These are phyloP conservation scores for Lasioglossum villosulum DNA, from an alignment of 2,888 invertebrate genomes.

Conservation along the genomic window DNA sequence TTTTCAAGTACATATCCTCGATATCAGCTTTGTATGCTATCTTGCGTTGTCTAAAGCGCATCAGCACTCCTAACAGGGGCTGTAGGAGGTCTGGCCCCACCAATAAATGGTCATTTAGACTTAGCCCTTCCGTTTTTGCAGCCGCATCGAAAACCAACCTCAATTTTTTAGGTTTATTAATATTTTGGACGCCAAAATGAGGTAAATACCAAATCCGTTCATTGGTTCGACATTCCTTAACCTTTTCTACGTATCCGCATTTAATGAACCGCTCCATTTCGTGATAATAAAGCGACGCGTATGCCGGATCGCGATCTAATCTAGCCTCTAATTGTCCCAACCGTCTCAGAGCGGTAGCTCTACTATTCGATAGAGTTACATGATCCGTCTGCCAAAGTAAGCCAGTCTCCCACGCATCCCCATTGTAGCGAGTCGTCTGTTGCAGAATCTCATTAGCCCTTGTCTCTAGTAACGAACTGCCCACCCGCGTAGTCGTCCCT, in stretches of 20 bases:
- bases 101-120: constrained; percentile 4
- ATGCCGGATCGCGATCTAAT: background rate
- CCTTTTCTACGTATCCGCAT: background rate
- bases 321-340: background rate
- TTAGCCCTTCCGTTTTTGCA: background rate
- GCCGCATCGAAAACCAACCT: constrained; percentile 23
- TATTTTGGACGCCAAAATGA: constrained; percentile 8
- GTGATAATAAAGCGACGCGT: background rate
- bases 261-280: background rate
- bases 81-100: constrained; percentile 10
- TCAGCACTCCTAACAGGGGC: background rate
- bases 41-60: constrained; percentile 14
- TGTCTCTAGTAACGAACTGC: too few species aligned
- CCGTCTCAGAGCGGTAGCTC: background rate
- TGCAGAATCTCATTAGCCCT: background rate
- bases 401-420: background rate
- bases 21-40: constrained; percentile 16
- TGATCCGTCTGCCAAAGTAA: background rate
- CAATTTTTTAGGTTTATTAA: constrained; percentile 5
- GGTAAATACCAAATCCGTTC: constrained; percentile 5
- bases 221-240: rapidly evolving
- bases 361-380: background rate
- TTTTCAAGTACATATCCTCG: constrained; percentile 15
- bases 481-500: background rate
- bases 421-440: background rate